phyloP scores from a whole-genome alignment of 2,888 invertebrate genomes.

The Cheilosia grossa region DNA sequence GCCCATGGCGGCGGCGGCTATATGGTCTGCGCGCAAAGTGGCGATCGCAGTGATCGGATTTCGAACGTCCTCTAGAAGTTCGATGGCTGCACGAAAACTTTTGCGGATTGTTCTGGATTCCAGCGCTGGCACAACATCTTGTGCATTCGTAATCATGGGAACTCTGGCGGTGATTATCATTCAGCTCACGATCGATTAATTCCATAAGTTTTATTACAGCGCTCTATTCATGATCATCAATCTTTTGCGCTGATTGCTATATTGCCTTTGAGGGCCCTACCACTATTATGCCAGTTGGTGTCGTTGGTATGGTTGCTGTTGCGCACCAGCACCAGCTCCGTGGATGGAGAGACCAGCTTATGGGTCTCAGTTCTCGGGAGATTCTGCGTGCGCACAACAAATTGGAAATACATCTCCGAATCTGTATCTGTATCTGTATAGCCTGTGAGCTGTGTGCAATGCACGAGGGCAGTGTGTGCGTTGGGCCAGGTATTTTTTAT shows the following conservation, averaged over 20 bases:
- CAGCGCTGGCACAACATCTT: conserved; percentile 16
- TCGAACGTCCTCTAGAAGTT: conserved; percentile 64
- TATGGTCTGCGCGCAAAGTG: conserved; percentile 9
- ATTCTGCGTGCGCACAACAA: conserved; percentile 49
- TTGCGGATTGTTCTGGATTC: conserved; percentile 65
- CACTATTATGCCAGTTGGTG: conserved; percentile 14
- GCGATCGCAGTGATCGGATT: conserved; percentile 68
- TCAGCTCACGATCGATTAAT: conserved; percentile 74
- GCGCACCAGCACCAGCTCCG: neutral
- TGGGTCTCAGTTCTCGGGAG: conserved; percentile 41
- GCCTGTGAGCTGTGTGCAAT: conserved; percentile 25
- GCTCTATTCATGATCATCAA: conserved; percentile 73
- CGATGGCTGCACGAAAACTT: conserved; percentile 43
- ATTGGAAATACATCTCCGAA: conserved; percentile 32
- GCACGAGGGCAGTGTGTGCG: conserved; percentile 25
- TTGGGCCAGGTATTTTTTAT: conserved; percentile 28
- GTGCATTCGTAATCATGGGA: conserved; percentile 73
- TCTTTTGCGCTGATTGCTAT: conserved; percentile 72
- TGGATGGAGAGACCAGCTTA: neutral
- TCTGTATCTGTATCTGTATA: too few species aligned
- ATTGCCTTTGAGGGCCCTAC: conserved; percentile 65
- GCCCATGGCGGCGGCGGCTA: neutral
- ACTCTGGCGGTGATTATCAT: conserved; percentile 73
- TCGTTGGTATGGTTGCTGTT: conserved; percentile 8
- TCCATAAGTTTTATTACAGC: conserved; percentile 71